phyloP scores from a whole-genome alignment of 2,113 vertebrate species.

The Oryzias javanicus region DNA sequence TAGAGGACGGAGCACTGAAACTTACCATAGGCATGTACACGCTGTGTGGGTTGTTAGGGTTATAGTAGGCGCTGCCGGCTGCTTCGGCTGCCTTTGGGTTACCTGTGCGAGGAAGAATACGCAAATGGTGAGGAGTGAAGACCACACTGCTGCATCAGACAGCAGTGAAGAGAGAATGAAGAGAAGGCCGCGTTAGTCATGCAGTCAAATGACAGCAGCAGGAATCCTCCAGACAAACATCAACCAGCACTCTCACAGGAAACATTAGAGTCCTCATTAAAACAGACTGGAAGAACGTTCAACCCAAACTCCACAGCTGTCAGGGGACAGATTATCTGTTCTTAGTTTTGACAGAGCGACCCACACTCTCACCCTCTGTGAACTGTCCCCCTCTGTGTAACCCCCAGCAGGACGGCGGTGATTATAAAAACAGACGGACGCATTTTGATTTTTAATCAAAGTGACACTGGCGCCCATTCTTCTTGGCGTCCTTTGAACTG shows the following conservation, averaged over 20 bases:
- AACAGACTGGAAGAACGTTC: neutral
- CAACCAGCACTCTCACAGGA: slow-evolving; percentile 9
- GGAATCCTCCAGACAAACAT: slow-evolving; percentile 21
- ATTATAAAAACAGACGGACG: neutral
- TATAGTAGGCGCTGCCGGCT: slow-evolving; percentile 86
- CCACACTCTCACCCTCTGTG: too few species aligned
- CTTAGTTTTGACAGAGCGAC: slow-evolving; percentile 10
- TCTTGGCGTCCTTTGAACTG: slow-evolving; percentile 30
- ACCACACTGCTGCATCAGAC: slow-evolving; percentile 16
- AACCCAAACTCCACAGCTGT: neutral
- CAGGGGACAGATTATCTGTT: slow-evolving; percentile 12
- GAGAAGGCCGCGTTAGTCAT: slow-evolving; percentile 16
- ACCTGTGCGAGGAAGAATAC: slow-evolving; percentile 60
- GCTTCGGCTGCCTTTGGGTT: slow-evolving; percentile 84
- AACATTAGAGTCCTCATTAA: neutral
- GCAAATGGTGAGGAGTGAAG: slow-evolving; percentile 6
- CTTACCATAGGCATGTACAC: slow-evolving; percentile 92
- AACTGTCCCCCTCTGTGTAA: neutral
- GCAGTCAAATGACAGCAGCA: slow-evolving; percentile 28
- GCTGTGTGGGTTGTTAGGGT: slow-evolving; percentile 87
- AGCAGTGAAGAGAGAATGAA: slow-evolving; percentile 8
- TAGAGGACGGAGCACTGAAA: neutral
- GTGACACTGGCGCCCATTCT: slow-evolving; percentile 36
- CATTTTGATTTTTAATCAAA: slow-evolving; percentile 36
- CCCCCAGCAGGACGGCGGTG: neutral